Conservation (phyloP, 2,888 invertebrate genomes). For the Machimus atricapillus region DNA sequence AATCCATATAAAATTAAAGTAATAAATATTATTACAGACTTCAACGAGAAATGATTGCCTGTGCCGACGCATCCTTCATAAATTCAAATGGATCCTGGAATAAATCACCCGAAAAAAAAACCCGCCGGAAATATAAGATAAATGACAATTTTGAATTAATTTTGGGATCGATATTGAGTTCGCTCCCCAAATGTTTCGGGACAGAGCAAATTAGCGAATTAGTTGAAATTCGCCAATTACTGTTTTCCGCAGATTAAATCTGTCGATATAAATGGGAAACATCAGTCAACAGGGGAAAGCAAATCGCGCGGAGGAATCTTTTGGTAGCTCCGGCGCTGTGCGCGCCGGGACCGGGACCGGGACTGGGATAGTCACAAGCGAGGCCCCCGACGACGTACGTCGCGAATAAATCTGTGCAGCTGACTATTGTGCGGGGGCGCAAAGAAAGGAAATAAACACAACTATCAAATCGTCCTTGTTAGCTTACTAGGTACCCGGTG, state of each 20-base stretch:
- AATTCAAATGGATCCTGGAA: background rate
- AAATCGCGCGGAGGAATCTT: background rate
- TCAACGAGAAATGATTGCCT: background rate
- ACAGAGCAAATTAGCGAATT: background rate
- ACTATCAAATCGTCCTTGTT: background rate
- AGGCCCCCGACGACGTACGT: background rate
- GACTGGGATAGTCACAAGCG: background rate
- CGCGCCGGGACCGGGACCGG: background rate
- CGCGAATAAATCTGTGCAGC: background rate
- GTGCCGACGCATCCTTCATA: background rate
- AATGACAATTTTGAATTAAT: background rate
- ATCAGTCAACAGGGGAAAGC: background rate
- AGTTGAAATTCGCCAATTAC: slow-evolving; percentile 15
- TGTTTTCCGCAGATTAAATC: background rate
- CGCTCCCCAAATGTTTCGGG: background rate
- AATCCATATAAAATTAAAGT: background rate
- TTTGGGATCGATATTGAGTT: background rate
- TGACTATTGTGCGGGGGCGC: background rate
- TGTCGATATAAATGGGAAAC: background rate
- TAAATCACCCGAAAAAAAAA: background rate
- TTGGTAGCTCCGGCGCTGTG: background rate
- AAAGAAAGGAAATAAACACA: background rate
- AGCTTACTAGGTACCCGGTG: background rate
- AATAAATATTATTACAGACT: background rate
- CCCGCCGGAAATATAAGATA: background rate